These are phyloP conservation scores for Periplaneta americana DNA, from an alignment of 1,140 invertebrate species.

Conservation along the genomic window DNA sequence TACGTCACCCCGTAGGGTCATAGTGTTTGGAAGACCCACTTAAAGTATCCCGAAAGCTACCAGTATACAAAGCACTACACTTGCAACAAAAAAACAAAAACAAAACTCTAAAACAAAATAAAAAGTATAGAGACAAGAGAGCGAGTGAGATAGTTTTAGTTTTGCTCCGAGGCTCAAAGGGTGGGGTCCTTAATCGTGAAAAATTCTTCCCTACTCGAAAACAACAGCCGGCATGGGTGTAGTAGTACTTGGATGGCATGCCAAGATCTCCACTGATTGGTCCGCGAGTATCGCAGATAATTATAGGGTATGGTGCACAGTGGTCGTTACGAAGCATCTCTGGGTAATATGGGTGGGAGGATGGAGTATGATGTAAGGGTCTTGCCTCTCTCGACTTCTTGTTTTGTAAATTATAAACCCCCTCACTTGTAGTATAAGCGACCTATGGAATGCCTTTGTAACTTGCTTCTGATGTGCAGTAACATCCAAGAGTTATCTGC, in stretches of 20 bases:
- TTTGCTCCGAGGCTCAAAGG: neutral
- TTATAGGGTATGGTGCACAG: neutral
- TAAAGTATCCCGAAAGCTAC: neutral
- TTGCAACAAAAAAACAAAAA: too few relatives aligned
- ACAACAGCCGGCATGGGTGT: neutral
- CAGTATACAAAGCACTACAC: neutral
- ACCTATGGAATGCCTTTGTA: neutral
- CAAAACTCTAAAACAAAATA: too few relatives aligned
- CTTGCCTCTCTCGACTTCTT: neutral
- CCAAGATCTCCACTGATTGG: neutral
- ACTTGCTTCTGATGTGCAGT: too few relatives aligned
- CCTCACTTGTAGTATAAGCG: neutral
- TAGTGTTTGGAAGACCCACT: neutral
- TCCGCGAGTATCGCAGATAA: neutral
- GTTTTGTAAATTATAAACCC: neutral
- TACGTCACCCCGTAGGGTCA: neutral
- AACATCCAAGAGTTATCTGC: too few relatives aligned
- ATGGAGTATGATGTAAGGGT: neutral
- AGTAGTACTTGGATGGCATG: neutral
- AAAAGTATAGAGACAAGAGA: neutral
- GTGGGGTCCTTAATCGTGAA: neutral
- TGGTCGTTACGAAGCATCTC: neutral
- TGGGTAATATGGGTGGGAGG: neutral
- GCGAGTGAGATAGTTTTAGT: too few relatives aligned
- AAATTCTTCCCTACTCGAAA: neutral